Evolutionary conservation across 2,797 vertebrate species (phyloP).

Genomic region (Leucoraja ocellata): DNA sequence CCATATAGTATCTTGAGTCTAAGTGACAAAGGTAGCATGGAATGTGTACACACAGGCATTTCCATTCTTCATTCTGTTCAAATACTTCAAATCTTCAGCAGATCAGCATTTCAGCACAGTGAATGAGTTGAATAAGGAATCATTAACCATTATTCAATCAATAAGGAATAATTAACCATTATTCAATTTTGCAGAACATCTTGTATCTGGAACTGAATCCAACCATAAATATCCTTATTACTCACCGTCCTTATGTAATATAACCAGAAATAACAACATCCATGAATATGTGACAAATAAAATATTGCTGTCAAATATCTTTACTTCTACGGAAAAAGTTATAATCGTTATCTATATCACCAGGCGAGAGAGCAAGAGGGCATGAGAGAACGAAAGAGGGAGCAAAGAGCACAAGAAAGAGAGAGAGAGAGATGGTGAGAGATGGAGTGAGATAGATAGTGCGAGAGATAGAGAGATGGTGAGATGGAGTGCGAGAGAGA

Average conservation of each 20-base stretch:
- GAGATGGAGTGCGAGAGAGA: too few relatives aligned
- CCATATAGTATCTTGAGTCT: background rate
- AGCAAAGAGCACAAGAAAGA: too few relatives aligned
- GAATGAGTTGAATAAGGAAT: background rate
- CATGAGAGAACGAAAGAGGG: too few relatives aligned
- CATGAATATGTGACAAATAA: background rate
- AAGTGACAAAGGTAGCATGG: background rate
- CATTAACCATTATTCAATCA: background rate
- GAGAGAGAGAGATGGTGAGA: too few relatives aligned
- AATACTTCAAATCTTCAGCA: background rate
- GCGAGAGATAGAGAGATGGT: too few relatives aligned
- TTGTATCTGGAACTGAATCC: background rate
- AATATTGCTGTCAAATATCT: background rate
- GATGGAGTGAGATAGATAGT: too few relatives aligned
- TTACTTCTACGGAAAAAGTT: too few relatives aligned
- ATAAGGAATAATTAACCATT: too few relatives aligned
- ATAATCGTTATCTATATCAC: too few relatives aligned
- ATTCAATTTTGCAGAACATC: background rate
- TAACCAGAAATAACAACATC: background rate
- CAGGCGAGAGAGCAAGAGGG: too few relatives aligned
- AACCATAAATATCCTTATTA: background rate
- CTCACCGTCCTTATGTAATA: background rate
- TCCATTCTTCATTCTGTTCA: background rate
- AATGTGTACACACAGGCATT: background rate
- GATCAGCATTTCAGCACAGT: background rate